Percentiles rank a stretch among this genome's conserved stretches.
phyloP scores from a whole-genome alignment of 1,140 invertebrate genomes.

The Calycopis cecrops region DNA sequence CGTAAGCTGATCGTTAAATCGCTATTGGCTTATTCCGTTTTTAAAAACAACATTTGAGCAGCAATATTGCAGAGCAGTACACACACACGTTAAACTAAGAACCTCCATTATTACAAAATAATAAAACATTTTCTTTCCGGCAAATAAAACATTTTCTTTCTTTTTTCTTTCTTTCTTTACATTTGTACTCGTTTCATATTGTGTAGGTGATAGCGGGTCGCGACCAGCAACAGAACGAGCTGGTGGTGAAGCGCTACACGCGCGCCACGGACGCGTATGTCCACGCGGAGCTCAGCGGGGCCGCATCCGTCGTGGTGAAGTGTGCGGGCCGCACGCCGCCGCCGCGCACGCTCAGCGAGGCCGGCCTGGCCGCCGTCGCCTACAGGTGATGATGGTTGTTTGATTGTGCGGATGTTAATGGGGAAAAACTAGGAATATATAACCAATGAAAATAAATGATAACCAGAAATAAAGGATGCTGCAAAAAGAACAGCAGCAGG shows the following conservation, averaged over 20 bases:
- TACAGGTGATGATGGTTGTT: constrained; percentile 77
- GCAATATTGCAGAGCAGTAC: too few relatives aligned
- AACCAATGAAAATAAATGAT: too few relatives aligned
- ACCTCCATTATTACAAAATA: neutral
- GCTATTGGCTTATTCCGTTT: too few relatives aligned
- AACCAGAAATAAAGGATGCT: too few relatives aligned
- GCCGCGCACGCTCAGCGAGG: constrained; percentile 96
- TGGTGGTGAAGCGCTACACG: constrained; percentile 97
- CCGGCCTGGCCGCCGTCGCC: constrained; percentile 96
- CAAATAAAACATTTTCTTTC: neutral
- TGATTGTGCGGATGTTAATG: too few relatives aligned
- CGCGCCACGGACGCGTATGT: constrained; percentile 90
- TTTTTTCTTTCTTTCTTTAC: too few relatives aligned
- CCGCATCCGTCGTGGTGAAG: constrained; percentile 95
- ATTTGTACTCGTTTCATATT: neutral
- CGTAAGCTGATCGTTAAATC: too few relatives aligned
- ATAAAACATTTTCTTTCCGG: neutral
- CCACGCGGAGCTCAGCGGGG: constrained; percentile 96
- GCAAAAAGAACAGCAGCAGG: too few relatives aligned
- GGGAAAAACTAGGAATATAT: too few relatives aligned
- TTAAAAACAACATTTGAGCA: too few relatives aligned
- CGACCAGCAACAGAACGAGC: constrained; percentile 98
- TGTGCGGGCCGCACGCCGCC: constrained; percentile 86
- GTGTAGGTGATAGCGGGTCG: constrained; percentile 90
- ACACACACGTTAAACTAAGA: too few relatives aligned